These are phyloP conservation scores for Hybos culiciformis DNA, from an alignment of 2,888 invertebrate genomes.

Conservation along the genomic window DNA sequence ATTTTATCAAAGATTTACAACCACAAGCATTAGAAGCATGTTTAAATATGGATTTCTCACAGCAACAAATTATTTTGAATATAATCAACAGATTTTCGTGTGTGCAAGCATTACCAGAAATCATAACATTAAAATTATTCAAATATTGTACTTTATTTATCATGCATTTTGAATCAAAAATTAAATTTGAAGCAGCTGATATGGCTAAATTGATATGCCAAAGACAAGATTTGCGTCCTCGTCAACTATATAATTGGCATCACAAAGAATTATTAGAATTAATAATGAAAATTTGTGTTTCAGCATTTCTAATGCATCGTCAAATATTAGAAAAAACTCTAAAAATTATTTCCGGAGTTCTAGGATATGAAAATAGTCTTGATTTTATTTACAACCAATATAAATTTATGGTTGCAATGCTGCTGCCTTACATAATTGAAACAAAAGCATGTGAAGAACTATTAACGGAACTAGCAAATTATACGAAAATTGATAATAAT, in stretches of 20 bases:
- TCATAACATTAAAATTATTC: background rate
- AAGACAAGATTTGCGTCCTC: background rate
- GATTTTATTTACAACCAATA: background rate
- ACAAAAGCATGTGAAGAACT: background rate
- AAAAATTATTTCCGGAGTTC: background rate
- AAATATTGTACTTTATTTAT: background rate
- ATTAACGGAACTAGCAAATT: background rate
- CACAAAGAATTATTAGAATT: background rate
- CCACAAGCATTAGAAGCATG: background rate
- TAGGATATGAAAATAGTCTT: background rate
- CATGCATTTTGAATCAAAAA: background rate
- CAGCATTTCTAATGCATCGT: background rate
- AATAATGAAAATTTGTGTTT: background rate
- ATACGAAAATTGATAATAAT: background rate
- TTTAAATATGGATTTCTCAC: background rate
- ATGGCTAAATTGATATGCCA: background rate
- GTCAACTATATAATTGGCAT: background rate
- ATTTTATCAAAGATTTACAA: background rate
- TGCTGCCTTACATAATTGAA: background rate
- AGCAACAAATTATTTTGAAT: background rate
- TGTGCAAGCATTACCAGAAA: background rate
- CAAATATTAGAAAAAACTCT: background rate
- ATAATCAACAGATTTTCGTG: background rate
- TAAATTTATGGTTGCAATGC: background rate
- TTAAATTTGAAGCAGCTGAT: background rate